Evolutionary conservation across 2,113 vertebrate species (phyloP), one percentile per base, ranked within the genome.

Genomic region (Colinus virginianus): DNA sequence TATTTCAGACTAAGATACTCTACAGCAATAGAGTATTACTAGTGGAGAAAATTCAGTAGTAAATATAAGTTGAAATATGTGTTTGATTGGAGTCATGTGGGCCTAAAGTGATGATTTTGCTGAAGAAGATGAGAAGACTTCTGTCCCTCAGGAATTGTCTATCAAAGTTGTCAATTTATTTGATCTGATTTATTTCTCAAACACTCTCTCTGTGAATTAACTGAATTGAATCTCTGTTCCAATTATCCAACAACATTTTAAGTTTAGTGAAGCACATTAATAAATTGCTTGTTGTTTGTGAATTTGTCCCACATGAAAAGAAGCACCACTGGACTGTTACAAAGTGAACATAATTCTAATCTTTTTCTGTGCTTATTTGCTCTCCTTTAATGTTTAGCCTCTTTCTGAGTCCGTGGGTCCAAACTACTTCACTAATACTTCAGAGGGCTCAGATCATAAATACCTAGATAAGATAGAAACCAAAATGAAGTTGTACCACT

Each of bases 201-300:
- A 70, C 8, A 61, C 5, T 56, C 28, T 86, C 21, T 62, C 67
- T 58, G 58, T 79, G 68, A 90, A 62, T 91, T 56, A 72, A 90
- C 78, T 72, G 84, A 95, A 84, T 59, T 92, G 68, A 61, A 94
- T 92, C 74, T 82, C 72, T 90, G 40, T 79, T 96, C 78, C 92
- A 92, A 90, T 93, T 62, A 97, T 85, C 30, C 78, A 93, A 59
- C 5, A 13, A 28, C 30, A 86, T 88, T 96, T 96, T 92, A 90
- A 92, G 70, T 94, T 80, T 77, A 87, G 78, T 18, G 72, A 59
- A 91, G 78, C 45, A 87, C 55, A 86, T 77, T 77, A 90, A 55
- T 62, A 51, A 90, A 94, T n/a, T 70, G 36, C n/a, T 91, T 75
- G 71, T 91, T 96, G 78, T 88, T 97, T 88, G 80, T 81, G 93